Base-by-base conservation (phyloP, 2,888 invertebrate species). In the Perizoma affinitatum region DNA sequence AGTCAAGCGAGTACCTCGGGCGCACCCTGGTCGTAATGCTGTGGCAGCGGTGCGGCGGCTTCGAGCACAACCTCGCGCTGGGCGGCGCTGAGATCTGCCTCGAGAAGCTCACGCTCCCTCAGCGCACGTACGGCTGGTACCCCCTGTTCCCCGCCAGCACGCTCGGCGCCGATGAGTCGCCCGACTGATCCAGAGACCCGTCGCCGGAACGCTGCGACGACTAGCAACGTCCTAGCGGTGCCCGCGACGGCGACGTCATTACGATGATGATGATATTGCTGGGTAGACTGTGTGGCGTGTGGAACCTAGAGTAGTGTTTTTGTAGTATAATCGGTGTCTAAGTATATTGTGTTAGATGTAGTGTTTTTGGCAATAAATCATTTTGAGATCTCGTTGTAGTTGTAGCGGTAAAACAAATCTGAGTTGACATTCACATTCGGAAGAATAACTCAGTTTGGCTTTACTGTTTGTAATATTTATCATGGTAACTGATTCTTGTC, bases 11-110 rank as follows among this genome's bases (percentile, higher is more conserved):
- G 80, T 95, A 96, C 0, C 93, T 96, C 35, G 96, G 96, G 0
- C 94, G 98, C 58, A 96, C 96, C 65, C 93, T 98, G 68, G 95
- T 98, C 70, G 97, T 98, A 55, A 97, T 97, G 96, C 94, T 98
- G 51, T 98, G 98, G 98, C 97, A 98, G 80, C 95, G 96, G 63
- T 96, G 97, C 81, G 96, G 96, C 62, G 96, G 96, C 4, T 97
- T 97, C 85, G 97, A 97, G 79, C 97, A 97, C 84, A 97, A 97
- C 81, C 82, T 92, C 46, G 92, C 93, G 46, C 90, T 98, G 45
- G 98, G 98, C 8, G 97, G 97, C 48, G 96, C 96, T 0, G 97
- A 98, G 87, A 95, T 98, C 68, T 95, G 96, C 68, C 93, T 98
- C 67, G 97, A 97, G 85, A 95, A 95, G 76, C 92, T 98, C 60